Conservation (phyloP, 2,113 vertebrate genomes). For the Albula goreensis region DNA sequence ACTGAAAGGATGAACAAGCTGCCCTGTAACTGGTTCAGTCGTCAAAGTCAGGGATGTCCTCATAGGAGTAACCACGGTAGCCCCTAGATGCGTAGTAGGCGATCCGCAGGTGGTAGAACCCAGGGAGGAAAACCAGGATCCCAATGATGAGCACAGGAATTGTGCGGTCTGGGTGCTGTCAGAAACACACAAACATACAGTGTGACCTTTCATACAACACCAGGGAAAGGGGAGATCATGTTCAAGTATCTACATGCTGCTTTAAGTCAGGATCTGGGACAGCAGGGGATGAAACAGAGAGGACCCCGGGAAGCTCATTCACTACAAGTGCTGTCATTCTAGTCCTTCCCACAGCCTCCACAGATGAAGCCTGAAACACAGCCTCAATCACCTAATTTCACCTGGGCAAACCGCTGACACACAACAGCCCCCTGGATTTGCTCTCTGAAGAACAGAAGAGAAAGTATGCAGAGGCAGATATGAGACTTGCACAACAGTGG, state of each 20-base stretch:
- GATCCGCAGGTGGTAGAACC: slow-evolving; percentile 94
- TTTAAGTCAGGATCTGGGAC: not conserved
- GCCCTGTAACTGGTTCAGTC: slow-evolving; percentile 67
- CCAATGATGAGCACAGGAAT: slow-evolving; percentile 91
- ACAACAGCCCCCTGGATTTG: too few species aligned
- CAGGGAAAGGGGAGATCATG: not conserved
- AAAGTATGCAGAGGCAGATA: too few species aligned
- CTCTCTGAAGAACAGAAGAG: too few species aligned
- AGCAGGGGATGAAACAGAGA: not conserved
- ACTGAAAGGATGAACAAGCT: slow-evolving; percentile 26
- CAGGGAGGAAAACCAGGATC: slow-evolving; percentile 88
- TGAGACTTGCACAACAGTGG: too few species aligned
- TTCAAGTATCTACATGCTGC: not conserved
- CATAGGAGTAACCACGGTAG: slow-evolving; percentile 93
- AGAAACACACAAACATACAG: slow-evolving; percentile 4
- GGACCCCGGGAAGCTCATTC: too few species aligned
- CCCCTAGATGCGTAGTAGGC: slow-evolving; percentile 92
- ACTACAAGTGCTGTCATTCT: too few species aligned
- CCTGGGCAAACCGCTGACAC: too few species aligned
- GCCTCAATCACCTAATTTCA: too few species aligned
- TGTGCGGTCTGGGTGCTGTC: slow-evolving; percentile 84
- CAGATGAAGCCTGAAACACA: too few species aligned
- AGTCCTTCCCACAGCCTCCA: too few species aligned
- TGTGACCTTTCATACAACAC: not conserved
- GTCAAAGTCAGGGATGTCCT: slow-evolving; percentile 95